Evolutionary conservation across 2,888 invertebrate genomes (phyloP).

Genomic region (Tuta absoluta): DNA sequence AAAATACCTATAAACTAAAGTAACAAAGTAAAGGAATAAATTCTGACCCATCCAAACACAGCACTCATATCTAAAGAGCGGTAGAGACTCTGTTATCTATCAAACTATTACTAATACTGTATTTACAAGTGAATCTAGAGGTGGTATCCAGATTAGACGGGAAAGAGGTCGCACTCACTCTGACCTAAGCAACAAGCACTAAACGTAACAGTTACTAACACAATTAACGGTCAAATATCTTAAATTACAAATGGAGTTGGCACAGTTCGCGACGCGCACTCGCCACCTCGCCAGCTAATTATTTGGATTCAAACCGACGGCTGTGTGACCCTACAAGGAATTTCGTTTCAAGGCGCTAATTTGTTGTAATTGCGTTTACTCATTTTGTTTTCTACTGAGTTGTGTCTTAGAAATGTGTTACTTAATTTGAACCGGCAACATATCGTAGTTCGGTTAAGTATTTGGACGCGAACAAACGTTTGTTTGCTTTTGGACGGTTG

Average conservation of each 20-base stretch:
- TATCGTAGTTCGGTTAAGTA: not conserved
- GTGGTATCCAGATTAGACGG: conserved; percentile 49
- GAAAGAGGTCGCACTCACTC: conserved; percentile 56
- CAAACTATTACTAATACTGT: conserved; percentile 57
- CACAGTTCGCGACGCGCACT: conserved; percentile 65
- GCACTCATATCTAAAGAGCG: conserved; percentile 64
- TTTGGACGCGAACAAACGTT: conserved; percentile 32
- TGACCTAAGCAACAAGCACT: conserved; percentile 73
- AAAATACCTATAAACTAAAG: conserved; percentile 58
- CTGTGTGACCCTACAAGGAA: conserved; percentile 59
- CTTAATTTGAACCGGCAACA: conserved; percentile 28
- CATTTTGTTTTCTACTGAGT: conserved; percentile 45
- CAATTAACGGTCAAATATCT: conserved; percentile 74
- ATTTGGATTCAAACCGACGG: conserved; percentile 68
- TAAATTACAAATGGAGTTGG: conserved; percentile 75
- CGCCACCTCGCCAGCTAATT: conserved; percentile 70
- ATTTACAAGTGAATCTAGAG: conserved; percentile 61
- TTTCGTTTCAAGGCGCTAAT: conserved; percentile 58
- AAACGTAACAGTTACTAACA: conserved; percentile 73
- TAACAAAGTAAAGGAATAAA: conserved; percentile 50
- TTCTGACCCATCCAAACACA: conserved; percentile 80
- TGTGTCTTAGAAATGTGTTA: conserved; percentile 40
- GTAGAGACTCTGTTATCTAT: conserved; percentile 54
- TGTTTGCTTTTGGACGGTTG: conserved; percentile 27
- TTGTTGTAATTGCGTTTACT: conserved; percentile 51